Percentiles rank a stretch among this genome's conserved stretches.
These are phyloP conservation scores for Lophochroa leadbeateri DNA, from an alignment of 2,113 vertebrate genomes.

Conservation along the genomic window DNA sequence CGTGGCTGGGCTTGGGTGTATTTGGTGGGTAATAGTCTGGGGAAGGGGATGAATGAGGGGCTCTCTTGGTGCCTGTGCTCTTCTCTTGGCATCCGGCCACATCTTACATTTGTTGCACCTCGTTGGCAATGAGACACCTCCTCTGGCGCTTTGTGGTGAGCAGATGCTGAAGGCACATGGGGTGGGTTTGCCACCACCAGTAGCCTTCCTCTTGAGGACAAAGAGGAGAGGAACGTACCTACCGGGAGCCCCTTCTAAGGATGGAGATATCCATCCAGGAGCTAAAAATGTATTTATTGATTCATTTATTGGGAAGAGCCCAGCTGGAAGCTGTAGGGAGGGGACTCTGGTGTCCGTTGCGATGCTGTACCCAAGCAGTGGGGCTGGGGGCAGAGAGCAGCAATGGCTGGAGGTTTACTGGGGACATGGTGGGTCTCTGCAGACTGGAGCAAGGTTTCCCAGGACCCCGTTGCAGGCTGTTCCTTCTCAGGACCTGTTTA, in stretches of 20 bases:
- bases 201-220: not conserved
- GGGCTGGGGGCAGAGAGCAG: not conserved
- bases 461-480: not conserved
- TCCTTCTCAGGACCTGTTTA: not conserved
- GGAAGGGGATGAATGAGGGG: not conserved
- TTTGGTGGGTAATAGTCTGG: not conserved
- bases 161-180: not conserved
- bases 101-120: not conserved
- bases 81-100: accelerated
- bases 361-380: not conserved
- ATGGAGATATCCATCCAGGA: not conserved
- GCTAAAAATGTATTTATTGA: not conserved
- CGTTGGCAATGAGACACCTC: not conserved
- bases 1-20: not conserved
- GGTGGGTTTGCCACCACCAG: not conserved
- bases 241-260: not conserved
- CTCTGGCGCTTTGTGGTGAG: not conserved
- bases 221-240: not conserved
- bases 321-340: not conserved
- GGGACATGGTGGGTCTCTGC: not conserved
- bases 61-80: not conserved
- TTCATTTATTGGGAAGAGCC: not conserved
- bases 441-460: not conserved
- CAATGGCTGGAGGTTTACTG: not conserved
- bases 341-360: not conserved